A percentile compares a stretch with the other conserved stretches of the same genome.
Conservation (phyloP, 2,113 vertebrate species). For the Nipponia nippon region DNA sequence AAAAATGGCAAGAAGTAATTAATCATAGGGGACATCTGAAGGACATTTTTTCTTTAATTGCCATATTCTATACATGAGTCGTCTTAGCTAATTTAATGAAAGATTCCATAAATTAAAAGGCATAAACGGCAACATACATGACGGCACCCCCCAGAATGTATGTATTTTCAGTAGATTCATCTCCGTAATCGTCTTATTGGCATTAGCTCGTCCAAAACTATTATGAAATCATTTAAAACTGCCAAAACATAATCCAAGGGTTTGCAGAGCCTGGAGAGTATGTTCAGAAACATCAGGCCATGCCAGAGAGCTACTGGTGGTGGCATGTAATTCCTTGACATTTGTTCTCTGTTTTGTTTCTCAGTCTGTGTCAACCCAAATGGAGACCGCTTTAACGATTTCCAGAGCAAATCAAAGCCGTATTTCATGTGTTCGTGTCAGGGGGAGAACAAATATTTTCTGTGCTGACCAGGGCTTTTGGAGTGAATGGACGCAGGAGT, state of each 20-base stretch:
- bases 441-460: slow-evolving; percentile 68
- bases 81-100: background rate
- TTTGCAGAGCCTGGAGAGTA: background rate
- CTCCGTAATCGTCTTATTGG: background rate
- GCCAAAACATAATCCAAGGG: background rate
- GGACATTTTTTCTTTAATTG: background rate
- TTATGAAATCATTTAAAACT: background rate
- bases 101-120: background rate
- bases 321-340: background rate
- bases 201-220: background rate
- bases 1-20: background rate
- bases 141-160: background rate
- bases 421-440: slow-evolving; percentile 62
- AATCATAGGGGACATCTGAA: background rate
- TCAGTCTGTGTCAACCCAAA: slow-evolving; percentile 57
- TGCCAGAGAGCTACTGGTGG: background rate
- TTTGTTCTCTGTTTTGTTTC: background rate
- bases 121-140: background rate
- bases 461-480: slow-evolving; percentile 76
- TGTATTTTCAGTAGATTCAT: background rate
- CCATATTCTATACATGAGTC: background rate
- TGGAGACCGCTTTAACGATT: slow-evolving; percentile 36
- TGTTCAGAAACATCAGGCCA: background rate
- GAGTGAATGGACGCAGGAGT: slow-evolving; percentile 75
- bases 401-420: slow-evolving; percentile 48